Evolutionary conservation across 2,113 vertebrate genomes (phyloP).

Genomic region (Peromyscus polionotus): DNA sequence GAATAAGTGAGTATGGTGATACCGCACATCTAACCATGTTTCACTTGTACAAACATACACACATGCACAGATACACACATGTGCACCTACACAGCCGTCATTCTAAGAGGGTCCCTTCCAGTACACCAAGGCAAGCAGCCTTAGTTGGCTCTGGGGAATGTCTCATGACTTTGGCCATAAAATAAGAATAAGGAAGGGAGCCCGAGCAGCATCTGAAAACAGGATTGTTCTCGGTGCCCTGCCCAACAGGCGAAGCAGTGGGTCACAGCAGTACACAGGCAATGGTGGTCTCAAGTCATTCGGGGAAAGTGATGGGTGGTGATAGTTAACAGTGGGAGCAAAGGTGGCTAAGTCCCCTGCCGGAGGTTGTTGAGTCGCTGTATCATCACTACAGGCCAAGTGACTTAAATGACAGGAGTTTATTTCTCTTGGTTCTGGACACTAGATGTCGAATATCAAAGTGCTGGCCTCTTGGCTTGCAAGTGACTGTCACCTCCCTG

Average conservation of each 20-base stretch:
- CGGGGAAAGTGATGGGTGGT: too few species aligned
- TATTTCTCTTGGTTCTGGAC: not conserved
- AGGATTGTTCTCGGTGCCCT: not conserved
- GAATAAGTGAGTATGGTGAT: not conserved
- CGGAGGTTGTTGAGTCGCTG: not conserved
- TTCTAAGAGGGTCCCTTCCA: not conserved
- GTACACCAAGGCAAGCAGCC: not conserved
- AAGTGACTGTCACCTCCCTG: not conserved
- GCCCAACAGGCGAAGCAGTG: not conserved
- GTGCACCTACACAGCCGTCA: accelerated
- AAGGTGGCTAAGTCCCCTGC: not conserved
- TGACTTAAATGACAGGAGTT: not conserved
- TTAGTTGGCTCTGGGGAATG: not conserved
- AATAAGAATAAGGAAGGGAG: not conserved
- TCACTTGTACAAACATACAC: not conserved
- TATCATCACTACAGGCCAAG: not conserved
- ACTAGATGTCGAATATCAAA: not conserved
- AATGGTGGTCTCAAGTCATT: not conserved
- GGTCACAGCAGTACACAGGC: not conserved
- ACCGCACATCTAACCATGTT: not conserved
- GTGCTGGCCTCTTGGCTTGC: not conserved
- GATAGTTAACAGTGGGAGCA: not conserved
- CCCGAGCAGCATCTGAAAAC: not conserved
- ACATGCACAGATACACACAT: not conserved
- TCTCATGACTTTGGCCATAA: not conserved